Base-by-base conservation (phyloP, 2,888 invertebrate species). In the Harpalus rubripes region DNA sequence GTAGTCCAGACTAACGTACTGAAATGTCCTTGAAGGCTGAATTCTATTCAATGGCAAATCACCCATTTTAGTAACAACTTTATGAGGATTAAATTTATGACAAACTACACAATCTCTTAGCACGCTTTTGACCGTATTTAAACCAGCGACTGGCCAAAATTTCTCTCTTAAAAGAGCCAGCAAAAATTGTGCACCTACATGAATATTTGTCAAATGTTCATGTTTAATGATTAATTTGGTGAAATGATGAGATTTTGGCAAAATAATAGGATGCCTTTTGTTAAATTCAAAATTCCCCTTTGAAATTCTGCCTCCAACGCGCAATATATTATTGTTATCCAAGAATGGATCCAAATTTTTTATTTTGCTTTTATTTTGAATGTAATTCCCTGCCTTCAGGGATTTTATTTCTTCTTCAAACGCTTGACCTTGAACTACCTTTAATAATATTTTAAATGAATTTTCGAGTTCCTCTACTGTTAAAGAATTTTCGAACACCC, bases 1-100 rank as follows among this genome's bases (percentile, higher is more conserved):
- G 59, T 86, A 87, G 61, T 87, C 87, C 7, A 86, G 82, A 18
- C 87, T 86, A 0, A 76, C 15, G 12, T 18, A 81, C 0, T 86
- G 65, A 86, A 91, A 91, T 3, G 90, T 88, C 5, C 85, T 41
- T 1, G 41, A 8, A 1, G 86, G 84, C 4, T 86, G 85, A 2
- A 90, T 87, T 81, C 91, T 84, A 5, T 88, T 87, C 5, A 39
- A 12, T 0, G 91, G 90, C 8, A 90, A 86, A 26, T 88, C 86
- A 0, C 89, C 88, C 89, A 90, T 90, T 15, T 89, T 87, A 58
- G 89, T 88, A 7, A 86, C 76, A 26, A 85, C 85, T 0, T 86
- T 18, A 15, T 61, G 72, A 4, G 88, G 88, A 8, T 87, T 86
- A 7, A 86, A 78, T 16, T 86, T 86, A 10, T 86, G 84, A 84